A percentile compares a stretch with the other conserved stretches of the same genome.
phyloP scores from a whole-genome alignment of 2,113 vertebrate species.

The Vulpes ferrilata region DNA sequence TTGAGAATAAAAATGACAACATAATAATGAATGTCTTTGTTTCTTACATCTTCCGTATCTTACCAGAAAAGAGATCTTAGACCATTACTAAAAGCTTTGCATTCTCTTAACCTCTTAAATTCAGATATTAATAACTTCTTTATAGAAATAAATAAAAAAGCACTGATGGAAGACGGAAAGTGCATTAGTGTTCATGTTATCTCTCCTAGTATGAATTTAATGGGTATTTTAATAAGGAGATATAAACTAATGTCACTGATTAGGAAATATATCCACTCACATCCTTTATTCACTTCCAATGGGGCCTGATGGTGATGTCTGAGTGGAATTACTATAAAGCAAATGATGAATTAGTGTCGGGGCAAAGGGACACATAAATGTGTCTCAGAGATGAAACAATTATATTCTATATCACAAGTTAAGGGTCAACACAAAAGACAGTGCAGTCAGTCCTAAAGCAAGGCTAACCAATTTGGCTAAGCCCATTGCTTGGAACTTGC shows the following conservation, averaged over 20 bases:
- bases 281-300: slow-evolving; percentile 62
- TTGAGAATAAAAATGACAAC: slow-evolving; percentile 64
- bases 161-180: slow-evolving; percentile 78
- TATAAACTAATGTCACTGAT: slow-evolving; percentile 80
- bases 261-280: slow-evolving; percentile 72
- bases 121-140: slow-evolving; percentile 62
- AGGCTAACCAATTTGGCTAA: slow-evolving; percentile 51
- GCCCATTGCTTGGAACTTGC: slow-evolving; percentile 45
- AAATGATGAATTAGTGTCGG: slow-evolving; percentile 72
- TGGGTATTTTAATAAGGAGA: slow-evolving; percentile 82
- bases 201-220: slow-evolving; percentile 80
- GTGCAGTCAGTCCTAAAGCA: slow-evolving; percentile 49
- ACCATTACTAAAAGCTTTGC: slow-evolving; percentile 73
- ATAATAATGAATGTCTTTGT: slow-evolving; percentile 58
- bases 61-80: slow-evolving; percentile 48
- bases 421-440: slow-evolving; percentile 76
- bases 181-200: slow-evolving; percentile 77
- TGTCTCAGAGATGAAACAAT: slow-evolving; percentile 69
- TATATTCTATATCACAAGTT: slow-evolving; percentile 69
- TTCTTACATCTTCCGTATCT: slow-evolving; percentile 25
- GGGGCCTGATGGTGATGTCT: slow-evolving; percentile 74
- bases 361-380: slow-evolving; percentile 78
- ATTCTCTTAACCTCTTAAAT: slow-evolving; percentile 73
- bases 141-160: slow-evolving; percentile 83
- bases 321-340: slow-evolving; percentile 76